Evolutionary conservation across 2,113 vertebrate species (phyloP).

Genomic region (Hyla sarda): DNA sequence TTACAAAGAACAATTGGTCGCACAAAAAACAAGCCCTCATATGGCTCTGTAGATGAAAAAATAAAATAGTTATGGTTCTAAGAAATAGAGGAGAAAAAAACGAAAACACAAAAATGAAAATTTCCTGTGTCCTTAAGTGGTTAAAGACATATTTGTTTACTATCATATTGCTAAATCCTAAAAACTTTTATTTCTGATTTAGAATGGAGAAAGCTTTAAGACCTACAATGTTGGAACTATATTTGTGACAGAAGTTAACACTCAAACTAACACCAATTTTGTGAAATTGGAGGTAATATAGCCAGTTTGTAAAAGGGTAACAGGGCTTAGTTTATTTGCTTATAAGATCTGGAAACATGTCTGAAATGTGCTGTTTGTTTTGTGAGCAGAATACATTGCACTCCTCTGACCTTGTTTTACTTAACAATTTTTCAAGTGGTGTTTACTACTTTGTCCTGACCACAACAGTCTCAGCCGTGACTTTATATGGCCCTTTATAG

Average conservation of each 20-base stretch:
- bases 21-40: too few relatives aligned
- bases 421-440: slow-evolving; percentile 1
- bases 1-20: too few relatives aligned
- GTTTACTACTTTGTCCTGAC: background rate
- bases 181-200: too few relatives aligned
- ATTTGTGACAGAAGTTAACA: background rate
- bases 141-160: too few relatives aligned
- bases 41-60: too few relatives aligned
- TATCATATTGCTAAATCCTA: too few relatives aligned
- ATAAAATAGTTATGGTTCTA: too few relatives aligned
- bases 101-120: too few relatives aligned
- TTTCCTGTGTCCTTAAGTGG: too few relatives aligned
- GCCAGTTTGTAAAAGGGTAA: background rate
- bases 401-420: background rate
- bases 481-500: slow-evolving; percentile 9
- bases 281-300: background rate
- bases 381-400: background rate
- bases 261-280: background rate
- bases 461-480: background rate
- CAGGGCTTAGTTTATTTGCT: background rate
- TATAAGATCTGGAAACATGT: background rate
- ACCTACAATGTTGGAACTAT: too few relatives aligned
- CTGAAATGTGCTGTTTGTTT: slow-evolving; percentile 2
- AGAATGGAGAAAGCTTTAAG: too few relatives aligned
- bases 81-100: too few relatives aligned